A percentile compares a stretch with the other conserved stretches of the same genome.
These are phyloP conservation scores for Myathropa florea DNA, from an alignment of 2,888 invertebrate genomes.

Conservation along the genomic window DNA sequence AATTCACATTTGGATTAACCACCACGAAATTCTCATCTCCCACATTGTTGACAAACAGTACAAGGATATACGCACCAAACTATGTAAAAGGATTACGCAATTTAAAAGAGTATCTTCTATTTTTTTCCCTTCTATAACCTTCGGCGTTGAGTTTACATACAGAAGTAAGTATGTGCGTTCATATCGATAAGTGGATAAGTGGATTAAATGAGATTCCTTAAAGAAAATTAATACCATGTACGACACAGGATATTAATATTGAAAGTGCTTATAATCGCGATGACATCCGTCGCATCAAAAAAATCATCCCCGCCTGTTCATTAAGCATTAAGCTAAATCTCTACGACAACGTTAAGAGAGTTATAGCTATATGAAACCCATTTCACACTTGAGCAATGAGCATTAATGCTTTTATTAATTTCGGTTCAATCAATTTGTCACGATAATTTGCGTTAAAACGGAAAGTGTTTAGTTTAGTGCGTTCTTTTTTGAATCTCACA, in stretches of 20 bases:
- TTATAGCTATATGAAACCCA: conserved; percentile 9
- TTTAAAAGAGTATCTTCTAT: conserved; percentile 42
- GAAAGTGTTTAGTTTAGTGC: conserved; percentile 24
- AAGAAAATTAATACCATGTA: background rate
- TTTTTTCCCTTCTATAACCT: conserved; percentile 17
- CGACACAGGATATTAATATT: background rate
- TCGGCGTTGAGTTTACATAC: background rate
- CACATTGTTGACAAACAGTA: conserved; percentile 4
- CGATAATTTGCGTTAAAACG: conserved; percentile 12
- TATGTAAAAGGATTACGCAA: conserved; percentile 62
- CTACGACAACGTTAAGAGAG: too few species aligned
- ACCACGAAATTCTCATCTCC: background rate
- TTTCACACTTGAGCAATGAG: conserved; percentile 42
- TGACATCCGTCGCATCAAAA: background rate
- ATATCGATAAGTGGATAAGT: background rate
- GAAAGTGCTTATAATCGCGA: background rate
- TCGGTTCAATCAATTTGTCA: conserved; percentile 32
- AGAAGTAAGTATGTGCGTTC: conserved; percentile 2
- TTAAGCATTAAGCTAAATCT: background rate
- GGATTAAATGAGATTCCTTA: background rate
- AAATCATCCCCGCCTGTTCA: background rate
- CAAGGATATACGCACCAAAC: conserved; percentile 21
- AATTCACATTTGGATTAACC: conserved; percentile 3
- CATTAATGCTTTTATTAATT: conserved; percentile 34
- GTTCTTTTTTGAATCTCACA: background rate